phyloP scores from a whole-genome alignment of 2,113 vertebrate species.

The Hemiprocne comata region DNA sequence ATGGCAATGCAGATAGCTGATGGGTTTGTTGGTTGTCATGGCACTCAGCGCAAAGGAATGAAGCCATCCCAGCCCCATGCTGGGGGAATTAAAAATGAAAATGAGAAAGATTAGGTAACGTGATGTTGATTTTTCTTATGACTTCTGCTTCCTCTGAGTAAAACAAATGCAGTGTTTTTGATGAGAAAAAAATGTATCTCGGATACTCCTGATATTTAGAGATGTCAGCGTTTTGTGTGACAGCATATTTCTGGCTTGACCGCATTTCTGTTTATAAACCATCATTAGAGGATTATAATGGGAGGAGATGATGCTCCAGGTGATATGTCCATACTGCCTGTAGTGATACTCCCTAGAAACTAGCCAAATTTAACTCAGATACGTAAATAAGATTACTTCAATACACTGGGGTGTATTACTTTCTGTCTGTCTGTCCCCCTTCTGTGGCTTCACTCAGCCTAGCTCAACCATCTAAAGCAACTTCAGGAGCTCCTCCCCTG shows the following conservation, averaged over 20 bases:
- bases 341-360: not conserved
- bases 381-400: not conserved
- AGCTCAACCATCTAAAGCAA: not conserved
- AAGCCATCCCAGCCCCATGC: not conserved
- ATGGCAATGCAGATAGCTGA: not conserved
- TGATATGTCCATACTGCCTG: not conserved
- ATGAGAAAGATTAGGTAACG: not conserved
- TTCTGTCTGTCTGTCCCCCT: not conserved
- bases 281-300: not conserved
- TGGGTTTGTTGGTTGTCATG: slow-evolving; percentile 52
- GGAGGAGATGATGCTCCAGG: not conserved
- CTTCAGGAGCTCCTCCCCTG: not conserved
- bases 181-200: not conserved
- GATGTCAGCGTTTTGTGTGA: slow-evolving; percentile 11
- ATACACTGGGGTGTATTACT: not conserved
- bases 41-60: not conserved
- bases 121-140: slow-evolving; percentile 19
- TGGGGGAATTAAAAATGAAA: slow-evolving; percentile 48
- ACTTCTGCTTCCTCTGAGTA: slow-evolving; percentile 26
- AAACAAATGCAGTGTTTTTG: slow-evolving; percentile 14
- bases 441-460: not conserved
- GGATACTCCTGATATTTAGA: not conserved
- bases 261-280: slow-evolving; percentile 1
- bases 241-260: slow-evolving; percentile 34
- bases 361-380: not conserved